These are phyloP conservation scores for Sisyra terminalis DNA, from an alignment of 2,888 invertebrate species.

Conservation along the genomic window DNA sequence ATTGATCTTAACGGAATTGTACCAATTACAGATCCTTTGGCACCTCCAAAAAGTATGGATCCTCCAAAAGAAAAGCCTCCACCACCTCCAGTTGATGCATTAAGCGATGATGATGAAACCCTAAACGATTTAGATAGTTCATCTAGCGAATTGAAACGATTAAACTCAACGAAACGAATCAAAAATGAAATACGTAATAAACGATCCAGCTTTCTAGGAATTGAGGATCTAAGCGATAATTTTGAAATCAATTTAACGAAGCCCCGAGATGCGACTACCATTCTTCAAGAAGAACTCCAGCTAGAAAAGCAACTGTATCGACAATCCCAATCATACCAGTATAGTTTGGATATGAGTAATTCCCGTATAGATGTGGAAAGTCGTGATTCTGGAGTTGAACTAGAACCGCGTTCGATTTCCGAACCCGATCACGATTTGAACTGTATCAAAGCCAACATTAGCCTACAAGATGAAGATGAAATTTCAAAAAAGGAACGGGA, in stretches of 20 bases:
- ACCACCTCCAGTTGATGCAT: constrained; percentile 49
- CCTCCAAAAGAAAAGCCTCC: constrained; percentile 61
- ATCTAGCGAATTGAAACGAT: constrained; percentile 37
- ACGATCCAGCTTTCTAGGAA: constrained; percentile 70
- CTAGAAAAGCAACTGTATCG: constrained; percentile 61
- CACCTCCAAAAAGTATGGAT: constrained; percentile 15
- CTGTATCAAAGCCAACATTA: constrained; percentile 36
- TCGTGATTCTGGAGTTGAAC: constrained; percentile 64
- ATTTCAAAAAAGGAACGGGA: constrained; percentile 45
- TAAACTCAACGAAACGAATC: constrained; percentile 70
- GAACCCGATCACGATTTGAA: background rate
- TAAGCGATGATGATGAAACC: constrained; percentile 26
- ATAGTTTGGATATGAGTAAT: constrained; percentile 17
- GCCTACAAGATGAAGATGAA: constrained; percentile 67
- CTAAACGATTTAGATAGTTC: constrained; percentile 26
- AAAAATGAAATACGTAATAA: constrained; percentile 73
- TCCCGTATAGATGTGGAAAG: constrained; percentile 32
- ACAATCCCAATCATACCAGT: constrained; percentile 1
- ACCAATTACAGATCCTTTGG: constrained; percentile 12
- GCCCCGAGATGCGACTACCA: constrained; percentile 63
- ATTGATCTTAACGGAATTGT: background rate
- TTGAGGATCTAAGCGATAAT: constrained; percentile 60
- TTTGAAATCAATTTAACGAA: constrained; percentile 48
- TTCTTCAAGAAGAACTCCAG: constrained; percentile 65
- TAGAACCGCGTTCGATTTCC: constrained; percentile 28